These are phyloP conservation scores for Dryobotodes eremita DNA, from an alignment of 2,888 invertebrate species.

Conservation along the genomic window DNA sequence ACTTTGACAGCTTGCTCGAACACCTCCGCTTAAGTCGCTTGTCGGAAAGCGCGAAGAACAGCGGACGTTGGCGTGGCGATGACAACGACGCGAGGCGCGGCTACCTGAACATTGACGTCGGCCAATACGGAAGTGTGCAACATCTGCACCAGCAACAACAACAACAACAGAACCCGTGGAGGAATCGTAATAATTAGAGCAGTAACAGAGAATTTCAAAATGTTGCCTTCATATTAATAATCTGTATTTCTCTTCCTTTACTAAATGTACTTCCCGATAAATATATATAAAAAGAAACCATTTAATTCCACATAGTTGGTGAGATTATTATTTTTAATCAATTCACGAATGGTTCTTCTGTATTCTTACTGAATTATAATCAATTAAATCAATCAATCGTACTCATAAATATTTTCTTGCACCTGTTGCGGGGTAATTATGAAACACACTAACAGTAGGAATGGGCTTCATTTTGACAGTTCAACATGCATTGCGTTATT, in stretches of 20 bases:
- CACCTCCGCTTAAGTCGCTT: constrained; percentile 77
- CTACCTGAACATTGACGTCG: constrained; percentile 10
- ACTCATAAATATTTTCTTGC: constrained; percentile 16
- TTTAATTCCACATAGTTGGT: neutral
- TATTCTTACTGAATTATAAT: neutral
- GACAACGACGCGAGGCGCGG: constrained; percentile 34
- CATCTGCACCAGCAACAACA: constrained; percentile 31
- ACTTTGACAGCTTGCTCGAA: constrained; percentile 83
- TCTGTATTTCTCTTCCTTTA: neutral
- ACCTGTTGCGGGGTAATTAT: too few species aligned
- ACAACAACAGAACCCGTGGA: constrained; percentile 42
- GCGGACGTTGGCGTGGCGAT: constrained; percentile 41
- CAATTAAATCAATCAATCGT: neutral
- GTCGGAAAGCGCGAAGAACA: constrained; percentile 62
- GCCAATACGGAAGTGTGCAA: constrained; percentile 38
- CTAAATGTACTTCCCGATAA: neutral
- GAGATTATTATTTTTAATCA: neutral
- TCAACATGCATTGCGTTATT: too few species aligned
- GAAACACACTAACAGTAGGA: too few species aligned
- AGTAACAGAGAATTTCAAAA: neutral
- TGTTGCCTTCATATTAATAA: neutral
- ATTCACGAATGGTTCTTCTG: neutral
- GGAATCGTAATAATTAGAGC: constrained; percentile 23
- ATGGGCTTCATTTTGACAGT: too few species aligned
- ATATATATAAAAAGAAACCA: neutral